Percentiles rank a stretch among this genome's conserved stretches.
phyloP scores from a whole-genome alignment of 2,797 vertebrate species.

The Poecile montanus region DNA sequence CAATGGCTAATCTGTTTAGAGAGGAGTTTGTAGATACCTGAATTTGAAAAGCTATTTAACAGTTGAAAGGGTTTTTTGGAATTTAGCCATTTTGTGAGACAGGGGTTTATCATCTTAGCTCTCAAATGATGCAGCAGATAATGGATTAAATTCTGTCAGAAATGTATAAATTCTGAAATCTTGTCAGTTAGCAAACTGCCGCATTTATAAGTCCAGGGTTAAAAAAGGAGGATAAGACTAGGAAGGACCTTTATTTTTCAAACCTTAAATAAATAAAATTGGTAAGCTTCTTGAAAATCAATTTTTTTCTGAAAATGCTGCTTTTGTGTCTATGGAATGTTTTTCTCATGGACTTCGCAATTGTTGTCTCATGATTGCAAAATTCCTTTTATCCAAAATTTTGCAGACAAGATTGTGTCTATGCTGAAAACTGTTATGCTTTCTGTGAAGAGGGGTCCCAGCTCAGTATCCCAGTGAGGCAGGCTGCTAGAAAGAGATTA shows the following conservation, averaged over 20 bases:
- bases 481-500: neutral
- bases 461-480: neutral
- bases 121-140: slow-evolving; percentile 53
- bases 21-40: slow-evolving; percentile 6
- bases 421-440: neutral
- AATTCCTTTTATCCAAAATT: neutral
- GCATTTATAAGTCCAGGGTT: neutral
- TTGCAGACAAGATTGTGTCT: neutral
- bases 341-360: neutral
- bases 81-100: slow-evolving; percentile 35
- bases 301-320: neutral
- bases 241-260: neutral
- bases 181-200: neutral
- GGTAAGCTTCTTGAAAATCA: neutral
- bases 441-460: neutral
- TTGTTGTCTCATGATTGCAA: neutral
- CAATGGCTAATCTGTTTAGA: slow-evolving; percentile 40
- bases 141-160: slow-evolving; percentile 52
- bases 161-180: slow-evolving; percentile 5
- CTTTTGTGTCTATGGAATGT: neutral
- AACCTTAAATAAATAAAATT: neutral
- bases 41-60: slow-evolving; percentile 57
- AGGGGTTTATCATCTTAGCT: slow-evolving; percentile 52
- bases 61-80: slow-evolving; percentile 37
- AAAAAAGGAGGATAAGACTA: neutral